Evolutionary conservation across 2,797 vertebrate species (phyloP), one percentile per base, ranked within the genome.

Genomic region (Amphiprion clarkii): DNA sequence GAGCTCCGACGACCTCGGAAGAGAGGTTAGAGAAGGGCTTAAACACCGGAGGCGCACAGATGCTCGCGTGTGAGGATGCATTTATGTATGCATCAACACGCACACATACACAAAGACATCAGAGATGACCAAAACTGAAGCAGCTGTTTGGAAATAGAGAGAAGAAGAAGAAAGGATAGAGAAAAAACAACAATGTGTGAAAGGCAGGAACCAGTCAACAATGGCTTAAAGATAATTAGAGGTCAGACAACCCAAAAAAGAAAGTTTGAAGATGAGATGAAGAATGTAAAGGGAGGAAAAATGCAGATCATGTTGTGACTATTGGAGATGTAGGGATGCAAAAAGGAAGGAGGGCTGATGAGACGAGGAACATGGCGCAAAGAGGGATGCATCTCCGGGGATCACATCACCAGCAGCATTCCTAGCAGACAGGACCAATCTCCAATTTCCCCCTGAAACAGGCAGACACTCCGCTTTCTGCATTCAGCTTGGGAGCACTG

Each of bases 381-480:
- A 65, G 63, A 85, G 88, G 77, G 76, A 87, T 63, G 70, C 39
- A 48, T 92, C 90, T 84, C 87, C 80, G 33, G 89, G 89, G 90
- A 89, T 78, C 62, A 25, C 76, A 87, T 90, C 91, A 92, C 87
- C 77, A 89, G 79, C 85, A 89, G 89, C 84, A 79, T 90, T 92
- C 90, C 82, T 79, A 70, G 76, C 85, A 89, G 91, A 91, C 81
- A 73, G 67, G 69, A 83, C 78, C 86, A 46, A 90, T 87, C 87
- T 92, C 83, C 88, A 83, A 91, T 94, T 93, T 93, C 90, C 92
- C 84, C 75, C 81, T 86, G 72, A 90, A 89, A 85, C 87, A 89
- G 85, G 73, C 87, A 89, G 84, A 85, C 84, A 62, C 84, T 70
- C 58, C 11, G 69, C 85, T 78, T 79, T 82, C 71, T 73, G 81